A percentile compares a stretch with the other conserved stretches of the same genome.
Conservation (phyloP, 2,113 vertebrate genomes). For the Bos taurus region DNA sequence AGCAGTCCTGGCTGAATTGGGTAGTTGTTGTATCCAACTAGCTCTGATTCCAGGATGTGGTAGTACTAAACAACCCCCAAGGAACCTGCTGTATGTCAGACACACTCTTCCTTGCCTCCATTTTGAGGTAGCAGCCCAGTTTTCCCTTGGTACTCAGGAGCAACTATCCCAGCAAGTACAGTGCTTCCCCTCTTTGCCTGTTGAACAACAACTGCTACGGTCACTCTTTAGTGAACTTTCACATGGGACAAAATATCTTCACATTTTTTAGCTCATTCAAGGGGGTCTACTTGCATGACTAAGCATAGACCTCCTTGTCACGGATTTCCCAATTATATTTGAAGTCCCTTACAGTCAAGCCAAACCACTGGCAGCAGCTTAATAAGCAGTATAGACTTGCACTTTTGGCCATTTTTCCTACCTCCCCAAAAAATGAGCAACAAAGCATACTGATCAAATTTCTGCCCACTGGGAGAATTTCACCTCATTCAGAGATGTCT, state of each 20-base stretch:
- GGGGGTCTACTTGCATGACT: not conserved
- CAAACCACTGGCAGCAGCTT: not conserved
- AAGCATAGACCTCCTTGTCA: not conserved
- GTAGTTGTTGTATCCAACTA: not conserved
- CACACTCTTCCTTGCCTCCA: not conserved
- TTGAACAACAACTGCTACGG: not conserved
- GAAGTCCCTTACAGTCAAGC: not conserved
- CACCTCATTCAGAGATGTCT: not conserved
- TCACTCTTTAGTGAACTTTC: not conserved
- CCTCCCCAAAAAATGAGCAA: not conserved
- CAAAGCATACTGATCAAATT: not conserved
- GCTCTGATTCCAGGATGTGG: not conserved
- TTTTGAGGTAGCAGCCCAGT: not conserved
- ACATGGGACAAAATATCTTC: not conserved
- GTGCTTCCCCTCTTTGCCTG: not conserved
- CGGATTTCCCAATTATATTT: not conserved
- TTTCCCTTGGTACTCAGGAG: not conserved
- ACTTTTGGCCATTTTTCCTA: not conserved
- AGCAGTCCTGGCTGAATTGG: not conserved
- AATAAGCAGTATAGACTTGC: not conserved
- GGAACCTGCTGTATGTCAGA: not conserved
- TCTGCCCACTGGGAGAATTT: not conserved
- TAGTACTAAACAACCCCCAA: not conserved
- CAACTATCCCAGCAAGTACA: not conserved
- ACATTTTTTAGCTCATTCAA: not conserved